Evolutionary conservation across 2,113 vertebrate species (phyloP), one percentile per base, ranked within the genome.

Genomic region (Nothoprocta pentlandii): DNA sequence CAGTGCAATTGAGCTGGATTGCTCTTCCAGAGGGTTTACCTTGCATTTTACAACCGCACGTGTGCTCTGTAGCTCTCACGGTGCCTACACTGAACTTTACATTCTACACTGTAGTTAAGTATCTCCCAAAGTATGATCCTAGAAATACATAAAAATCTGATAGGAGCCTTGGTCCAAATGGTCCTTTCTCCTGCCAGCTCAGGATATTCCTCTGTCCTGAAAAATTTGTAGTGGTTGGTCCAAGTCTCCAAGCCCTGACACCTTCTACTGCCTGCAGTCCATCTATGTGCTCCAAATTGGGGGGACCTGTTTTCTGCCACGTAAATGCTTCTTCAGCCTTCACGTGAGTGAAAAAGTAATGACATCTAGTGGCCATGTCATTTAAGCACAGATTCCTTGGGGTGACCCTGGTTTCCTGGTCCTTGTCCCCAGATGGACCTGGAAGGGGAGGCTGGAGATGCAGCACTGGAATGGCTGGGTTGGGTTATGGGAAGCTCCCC

Each of bases 301-400:
- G 12, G 39, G 8, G 8, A 4, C 4, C 20, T 39, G 64, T 8
- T 4, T 56, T 62, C 61, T 79, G 68, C 44, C 85, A 16, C 71
- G 85, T 22, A 67, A 85, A 85, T 44, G 3, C 11, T 53, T 14
- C 70, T 56, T 39, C 73, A 71, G 53, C 51, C 71, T 88, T 19
- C 36, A 1, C 63, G 90, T 93, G 92, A 77, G 90, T 94, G 97
- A 96, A 94, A 95, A 95, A 63, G 80, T 91, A 89, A 95, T 92
- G 91, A 97, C 97, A 97, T 82, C 97, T 97, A 95, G 96, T 93
- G 97, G 97, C 41, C 49, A 2, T 1, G 17, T 49, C 91, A 16
- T 61, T 53, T 67, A 84, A 95, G 58, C 87, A 83, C 90, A 78
- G 22, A 46, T 41, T 85, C 49, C 42, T 89, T 47, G 26, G 2